Conservation (phyloP, 2,888 invertebrate genomes). For the Margaritifera margaritifera region DNA sequence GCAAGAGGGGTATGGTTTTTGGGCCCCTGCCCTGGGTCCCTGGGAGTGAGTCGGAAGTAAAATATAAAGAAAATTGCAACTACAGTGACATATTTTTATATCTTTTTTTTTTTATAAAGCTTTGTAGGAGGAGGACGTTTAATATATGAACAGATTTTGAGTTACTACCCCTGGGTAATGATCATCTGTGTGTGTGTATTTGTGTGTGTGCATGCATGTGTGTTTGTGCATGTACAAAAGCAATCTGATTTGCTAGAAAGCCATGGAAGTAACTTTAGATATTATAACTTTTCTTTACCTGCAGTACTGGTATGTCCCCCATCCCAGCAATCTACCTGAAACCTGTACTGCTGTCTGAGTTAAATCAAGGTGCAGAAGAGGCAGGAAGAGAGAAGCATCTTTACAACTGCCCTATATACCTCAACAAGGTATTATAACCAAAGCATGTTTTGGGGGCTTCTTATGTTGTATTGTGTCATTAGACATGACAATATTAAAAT, state of each 20-base stretch:
- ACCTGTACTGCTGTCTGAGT: conserved; percentile 46
- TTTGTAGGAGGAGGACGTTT: too few species aligned
- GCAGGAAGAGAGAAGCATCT: conserved; percentile 28
- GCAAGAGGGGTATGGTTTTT: too few species aligned
- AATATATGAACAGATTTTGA: too few species aligned
- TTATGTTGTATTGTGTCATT: too few species aligned
- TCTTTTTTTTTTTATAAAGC: too few species aligned
- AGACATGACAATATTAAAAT: too few species aligned
- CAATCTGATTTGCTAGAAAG: conserved; percentile 9
- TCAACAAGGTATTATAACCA: conserved; percentile 57
- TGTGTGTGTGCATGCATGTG: background rate
- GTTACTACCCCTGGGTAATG: too few species aligned
- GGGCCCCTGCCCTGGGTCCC: too few species aligned
- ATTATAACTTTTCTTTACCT: conserved; percentile 9
- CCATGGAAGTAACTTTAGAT: conserved; percentile 30
- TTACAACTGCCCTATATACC: conserved; percentile 66
- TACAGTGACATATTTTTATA: too few species aligned
- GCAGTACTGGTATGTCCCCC: conserved; percentile 47
- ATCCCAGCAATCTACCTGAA: conserved; percentile 58
- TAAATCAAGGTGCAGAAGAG: conserved; percentile 27
- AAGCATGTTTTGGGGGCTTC: too few species aligned
- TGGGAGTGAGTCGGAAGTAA: too few species aligned
- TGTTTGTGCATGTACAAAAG: background rate
- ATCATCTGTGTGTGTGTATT: background rate
- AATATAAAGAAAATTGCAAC: too few species aligned